Evolutionary conservation across 2,113 vertebrate genomes (phyloP), one percentile per base, ranked within the genome.

Genomic region (Gobio gobio): DNA sequence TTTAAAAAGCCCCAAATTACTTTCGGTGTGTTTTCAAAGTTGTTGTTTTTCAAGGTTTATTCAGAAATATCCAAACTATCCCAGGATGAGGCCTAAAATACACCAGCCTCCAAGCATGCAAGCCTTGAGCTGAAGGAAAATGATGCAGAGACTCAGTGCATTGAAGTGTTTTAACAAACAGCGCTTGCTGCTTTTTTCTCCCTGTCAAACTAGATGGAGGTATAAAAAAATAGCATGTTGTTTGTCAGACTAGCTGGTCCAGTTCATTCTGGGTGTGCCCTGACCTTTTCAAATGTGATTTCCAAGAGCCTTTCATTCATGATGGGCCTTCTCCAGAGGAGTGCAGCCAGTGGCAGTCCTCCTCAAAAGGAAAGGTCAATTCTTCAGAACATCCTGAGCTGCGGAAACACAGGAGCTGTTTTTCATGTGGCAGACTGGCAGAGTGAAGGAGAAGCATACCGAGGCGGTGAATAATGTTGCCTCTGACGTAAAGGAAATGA

Each of bases 281-380:
- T 87, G 81, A 89, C 86, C 83, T 87, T 89, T 83, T 89, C 82
- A 72, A 82, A 88, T 76, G 51, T 81, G 76, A 58, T 84, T 86
- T 86, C 61, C 78, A 64, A 56, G 68, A 76, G 68, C 72, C 74
- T 84, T 84, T 84, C 83, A 84, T 49, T 85, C 68, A 58, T 85
- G 75, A 87, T 87, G 45, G 79, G 68, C 76, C 58, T 87, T 73
- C 83, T 85, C 86, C 24, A 61, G 78, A 49, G 79, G 63, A 75
- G 66, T 43, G 59, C 14, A 64, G 73, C 80, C 78, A 86, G 56
- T 70, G 80, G 66, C 47, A 59, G 77, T 80, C 43, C 49, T 49
- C 83, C 80, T 87, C 59, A 78, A 79, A 83, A 51, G 59, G 79
- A 89, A 89, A 89, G 85, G 88, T 85, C 83, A 87, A 79, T 70